Evolutionary conservation across 2,113 vertebrate genomes (phyloP), one percentile per base, ranked within the genome.

Genomic region (Pachyramphus minor): DNA sequence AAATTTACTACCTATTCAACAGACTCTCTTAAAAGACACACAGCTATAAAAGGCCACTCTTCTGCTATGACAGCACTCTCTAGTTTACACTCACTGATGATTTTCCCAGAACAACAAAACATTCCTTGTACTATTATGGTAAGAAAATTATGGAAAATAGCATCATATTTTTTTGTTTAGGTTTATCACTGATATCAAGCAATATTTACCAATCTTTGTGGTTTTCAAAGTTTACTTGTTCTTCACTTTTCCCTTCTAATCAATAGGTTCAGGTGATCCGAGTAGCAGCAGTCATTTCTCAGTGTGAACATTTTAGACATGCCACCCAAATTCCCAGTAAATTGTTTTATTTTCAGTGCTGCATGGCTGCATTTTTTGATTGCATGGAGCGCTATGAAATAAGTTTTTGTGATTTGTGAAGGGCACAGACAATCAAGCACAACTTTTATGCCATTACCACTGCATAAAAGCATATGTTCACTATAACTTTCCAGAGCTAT

Each of bases 341-440:
- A 81, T 39, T 91, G 80, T 60, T 95, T 91, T 93, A 71, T 95
- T 81, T 92, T 81, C 91, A 68, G 69, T 84, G 47, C 84, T 81
- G 64, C 84, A 75, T 67, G 86, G 47, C 64, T 78, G 55, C 67
- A 69, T 45, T 89, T 87, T 93, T 94, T 89, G 89, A 95, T 96
- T 74, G 73, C 66, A 27, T 30, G 58, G 73, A 94, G 66, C 8
- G 35, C 56, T 79, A 60, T n/a, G 56, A 95, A 93, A 89, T 90
- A 94, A 92, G 55, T 79, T 92, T 87, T 92, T 91, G 66, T 94
- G 94, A 95, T 95, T 92, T 95, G 91, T 95, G 94, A 93, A 66
- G 84, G 69, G 77, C 49, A 68, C 20, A 92, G 69, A 80, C 73
- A 94, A 91, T 87, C 89, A 95, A 92, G 95, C 42, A 95, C 76